Evolutionary conservation across 2,113 vertebrate species (phyloP).

Genomic region (Agapornis roseicollis): DNA sequence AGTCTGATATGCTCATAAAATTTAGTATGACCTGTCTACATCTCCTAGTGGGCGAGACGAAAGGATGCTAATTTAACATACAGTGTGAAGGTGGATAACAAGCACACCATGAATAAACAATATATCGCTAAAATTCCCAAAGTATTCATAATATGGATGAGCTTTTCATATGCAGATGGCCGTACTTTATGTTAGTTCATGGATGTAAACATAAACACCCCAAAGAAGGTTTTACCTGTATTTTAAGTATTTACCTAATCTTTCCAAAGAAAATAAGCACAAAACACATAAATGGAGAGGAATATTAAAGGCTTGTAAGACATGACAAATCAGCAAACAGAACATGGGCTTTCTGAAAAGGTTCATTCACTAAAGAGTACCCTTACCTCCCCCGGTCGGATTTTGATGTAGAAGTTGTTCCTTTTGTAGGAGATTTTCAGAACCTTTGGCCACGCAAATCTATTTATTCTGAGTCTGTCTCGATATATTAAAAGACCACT

Average conservation of each 20-base stretch:
- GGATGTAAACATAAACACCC: background rate
- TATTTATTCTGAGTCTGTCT: constrained; percentile 93
- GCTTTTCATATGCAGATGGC: background rate
- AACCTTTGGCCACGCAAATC: constrained; percentile 98
- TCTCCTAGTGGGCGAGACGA: background rate
- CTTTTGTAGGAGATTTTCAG: constrained; percentile 99
- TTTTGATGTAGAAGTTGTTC: constrained; percentile 99
- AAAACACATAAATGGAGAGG: background rate
- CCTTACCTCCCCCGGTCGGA: constrained; percentile 93
- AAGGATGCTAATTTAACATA: background rate
- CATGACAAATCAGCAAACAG: background rate
- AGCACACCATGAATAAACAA: background rate
- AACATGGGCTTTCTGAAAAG: background rate
- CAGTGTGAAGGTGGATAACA: background rate
- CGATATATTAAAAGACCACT: constrained; percentile 95
- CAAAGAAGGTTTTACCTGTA: background rate
- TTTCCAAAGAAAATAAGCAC: background rate
- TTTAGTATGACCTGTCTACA: background rate
- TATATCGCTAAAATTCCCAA: background rate
- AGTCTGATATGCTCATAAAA: background rate
- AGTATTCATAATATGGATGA: background rate
- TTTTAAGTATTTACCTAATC: background rate
- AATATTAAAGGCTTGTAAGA: background rate
- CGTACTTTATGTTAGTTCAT: background rate
- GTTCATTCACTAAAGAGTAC: background rate